Conservation (phyloP, 1,140 invertebrate species). For the Cydia pomonella region DNA sequence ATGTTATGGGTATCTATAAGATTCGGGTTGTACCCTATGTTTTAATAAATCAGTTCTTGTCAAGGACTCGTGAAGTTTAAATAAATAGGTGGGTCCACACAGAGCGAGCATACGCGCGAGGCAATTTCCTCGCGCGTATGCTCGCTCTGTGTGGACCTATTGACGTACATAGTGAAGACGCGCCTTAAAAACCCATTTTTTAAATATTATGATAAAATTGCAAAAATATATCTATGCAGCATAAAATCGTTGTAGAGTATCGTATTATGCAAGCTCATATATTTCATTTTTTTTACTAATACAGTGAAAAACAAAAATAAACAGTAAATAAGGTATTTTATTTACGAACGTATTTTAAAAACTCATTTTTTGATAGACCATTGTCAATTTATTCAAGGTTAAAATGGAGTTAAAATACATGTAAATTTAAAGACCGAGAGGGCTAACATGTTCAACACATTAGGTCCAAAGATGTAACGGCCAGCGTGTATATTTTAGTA, state of each 20-base stretch:
- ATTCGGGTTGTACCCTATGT: too few species aligned
- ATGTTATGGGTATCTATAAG: too few species aligned
- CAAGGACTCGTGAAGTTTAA: too few species aligned
- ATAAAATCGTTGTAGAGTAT: not conserved
- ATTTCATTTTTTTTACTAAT: not conserved
- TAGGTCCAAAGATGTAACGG: not conserved
- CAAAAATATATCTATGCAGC: slow-evolving; percentile 4
- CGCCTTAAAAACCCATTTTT: not conserved
- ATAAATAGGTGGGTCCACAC: too few species aligned
- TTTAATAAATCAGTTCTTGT: too few species aligned
- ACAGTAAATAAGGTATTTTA: not conserved
- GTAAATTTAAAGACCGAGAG: not conserved
- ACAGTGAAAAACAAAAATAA: not conserved
- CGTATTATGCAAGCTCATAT: slow-evolving; percentile 3
- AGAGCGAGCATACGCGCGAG: too few species aligned
- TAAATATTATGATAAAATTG: not conserved
- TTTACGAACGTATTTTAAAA: not conserved
- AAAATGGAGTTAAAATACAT: not conserved
- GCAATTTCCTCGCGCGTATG: too few species aligned
- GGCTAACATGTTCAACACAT: slow-evolving; percentile 9
- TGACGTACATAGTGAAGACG: not conserved
- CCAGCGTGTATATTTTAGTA: slow-evolving; percentile 2
- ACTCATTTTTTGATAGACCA: not conserved
- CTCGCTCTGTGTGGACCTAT: too few species aligned
- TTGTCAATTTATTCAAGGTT: not conserved